Conservation (phyloP, 2,888 invertebrate genomes). For the Lagria hirta region DNA sequence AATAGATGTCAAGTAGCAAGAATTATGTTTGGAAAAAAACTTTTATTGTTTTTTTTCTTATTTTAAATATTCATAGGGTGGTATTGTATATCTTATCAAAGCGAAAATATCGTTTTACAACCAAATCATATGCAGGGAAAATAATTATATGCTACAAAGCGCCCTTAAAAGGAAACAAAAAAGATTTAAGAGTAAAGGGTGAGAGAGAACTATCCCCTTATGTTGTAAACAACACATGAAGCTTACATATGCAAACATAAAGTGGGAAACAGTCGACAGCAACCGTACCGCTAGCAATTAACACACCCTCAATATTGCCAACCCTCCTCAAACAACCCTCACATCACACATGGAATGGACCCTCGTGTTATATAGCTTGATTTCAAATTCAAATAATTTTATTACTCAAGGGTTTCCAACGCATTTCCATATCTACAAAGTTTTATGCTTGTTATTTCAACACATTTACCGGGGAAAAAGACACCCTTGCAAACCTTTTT, state of each 20-base stretch:
- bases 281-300: conserved; percentile 46
- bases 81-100: too few species aligned
- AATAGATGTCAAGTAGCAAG: too few species aligned
- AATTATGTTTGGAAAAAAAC: too few species aligned
- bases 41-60: too few species aligned
- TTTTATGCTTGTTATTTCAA: conserved; percentile 35
- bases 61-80: too few species aligned
- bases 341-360: conserved; percentile 34
- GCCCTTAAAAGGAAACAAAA: too few species aligned
- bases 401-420: conserved; percentile 33
- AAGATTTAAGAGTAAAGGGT: too few species aligned
- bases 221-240: conserved; percentile 39
- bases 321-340: conserved; percentile 43
- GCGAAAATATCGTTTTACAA: too few species aligned
- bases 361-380: conserved; percentile 28
- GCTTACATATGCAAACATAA: conserved; percentile 46
- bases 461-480: conserved; percentile 17
- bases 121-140: too few species aligned
- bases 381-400: conserved; percentile 40
- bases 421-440: conserved; percentile 35
- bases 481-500: too few species aligned
- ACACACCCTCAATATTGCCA: conserved; percentile 45
- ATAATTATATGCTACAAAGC: too few species aligned
- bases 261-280: conserved; percentile 33
- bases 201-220: too few species aligned